Base-by-base conservation (phyloP, 2,888 invertebrate genomes). In the Aspidiotus destructor region DNA sequence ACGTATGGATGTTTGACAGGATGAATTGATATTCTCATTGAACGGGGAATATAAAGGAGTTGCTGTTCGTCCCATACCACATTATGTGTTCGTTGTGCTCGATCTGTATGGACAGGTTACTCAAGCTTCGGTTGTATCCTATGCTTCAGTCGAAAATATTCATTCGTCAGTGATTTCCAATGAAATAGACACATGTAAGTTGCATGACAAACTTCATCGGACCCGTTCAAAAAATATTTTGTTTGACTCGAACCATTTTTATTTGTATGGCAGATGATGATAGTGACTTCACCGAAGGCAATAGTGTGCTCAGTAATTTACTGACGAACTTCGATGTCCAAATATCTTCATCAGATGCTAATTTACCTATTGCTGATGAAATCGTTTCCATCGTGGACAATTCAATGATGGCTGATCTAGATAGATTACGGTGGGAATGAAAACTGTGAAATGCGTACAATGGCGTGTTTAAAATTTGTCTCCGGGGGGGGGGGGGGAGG, bases 1-100 rank as follows among this genome's bases (percentile, higher is more conserved):
- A 28, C 5, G 5, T 28, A 28, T 28, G 28, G 5, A 28, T 28
- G 28, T 28, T 28, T 28, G 28, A 70, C 76, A 89, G 85, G 88
- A 87, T 9, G 91, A 92, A 74, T 79, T 96, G 70, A 83, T 92
- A 75, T 93, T 94, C 78, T 93, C 86, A 76, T 83, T 95, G 16
- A 95, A 95, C 77, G 92, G 92, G 1, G 84, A 87, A 73, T 88
- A 92, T 28, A 90, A 93, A 77, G 95, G 95, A 0, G 82, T 91
- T 52, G 95, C 93, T 3, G 91, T 89, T 0, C 82, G 81, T 73
- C 86, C 86, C 73, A 80, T 95, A 73, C 94, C 94, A 0, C 75
- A 81, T 17, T 81, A 83, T 69, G 82, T 91, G 9, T 89, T 84
- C 80, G 90, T 86, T 41, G 83, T 92, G 53, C 83, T 92, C 28